Percentiles rank a stretch among this genome's conserved stretches.
These are phyloP conservation scores for Megaceryle alcyon DNA, from an alignment of 2,797 vertebrate species.

Conservation along the genomic window DNA sequence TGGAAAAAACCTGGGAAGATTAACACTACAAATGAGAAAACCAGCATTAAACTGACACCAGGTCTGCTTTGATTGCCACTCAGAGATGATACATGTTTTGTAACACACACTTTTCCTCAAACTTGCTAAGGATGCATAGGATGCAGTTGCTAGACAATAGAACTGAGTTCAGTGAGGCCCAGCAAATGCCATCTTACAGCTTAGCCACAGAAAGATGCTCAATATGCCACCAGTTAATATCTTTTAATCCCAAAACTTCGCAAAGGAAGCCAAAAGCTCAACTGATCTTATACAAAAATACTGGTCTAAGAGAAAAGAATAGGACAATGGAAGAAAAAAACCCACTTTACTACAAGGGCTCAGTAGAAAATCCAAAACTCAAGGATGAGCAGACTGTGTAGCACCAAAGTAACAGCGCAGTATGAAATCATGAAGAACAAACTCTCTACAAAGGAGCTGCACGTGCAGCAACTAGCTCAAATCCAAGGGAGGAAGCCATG, in stretches of 20 bases:
- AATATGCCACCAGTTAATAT: rapidly evolving
- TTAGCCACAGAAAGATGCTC: not conserved
- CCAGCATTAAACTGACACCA: rapidly evolving
- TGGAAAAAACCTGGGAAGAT: not conserved
- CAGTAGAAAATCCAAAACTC: not conserved
- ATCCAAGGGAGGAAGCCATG: not conserved
- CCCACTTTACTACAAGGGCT: not conserved
- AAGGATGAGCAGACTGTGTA: not conserved
- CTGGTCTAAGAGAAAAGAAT: not conserved
- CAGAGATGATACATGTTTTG: not conserved
- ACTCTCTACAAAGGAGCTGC: not conserved
- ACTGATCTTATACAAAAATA: not conserved
- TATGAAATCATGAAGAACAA: not conserved
- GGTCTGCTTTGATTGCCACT: not conserved
- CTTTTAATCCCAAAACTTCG: not conserved
- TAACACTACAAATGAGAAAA: not conserved
- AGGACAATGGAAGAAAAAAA: not conserved
- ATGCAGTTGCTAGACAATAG: not conserved
- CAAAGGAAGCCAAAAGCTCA: not conserved
- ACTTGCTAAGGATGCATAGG: not conserved
- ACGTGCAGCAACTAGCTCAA: not conserved
- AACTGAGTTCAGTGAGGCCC: not conserved
- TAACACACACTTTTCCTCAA: not conserved
- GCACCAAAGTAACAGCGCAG: not conserved
- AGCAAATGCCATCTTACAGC: not conserved